Evolutionary conservation across 1,140 invertebrate genomes (phyloP).

Genomic region (Neomicropteryx cornuta): DNA sequence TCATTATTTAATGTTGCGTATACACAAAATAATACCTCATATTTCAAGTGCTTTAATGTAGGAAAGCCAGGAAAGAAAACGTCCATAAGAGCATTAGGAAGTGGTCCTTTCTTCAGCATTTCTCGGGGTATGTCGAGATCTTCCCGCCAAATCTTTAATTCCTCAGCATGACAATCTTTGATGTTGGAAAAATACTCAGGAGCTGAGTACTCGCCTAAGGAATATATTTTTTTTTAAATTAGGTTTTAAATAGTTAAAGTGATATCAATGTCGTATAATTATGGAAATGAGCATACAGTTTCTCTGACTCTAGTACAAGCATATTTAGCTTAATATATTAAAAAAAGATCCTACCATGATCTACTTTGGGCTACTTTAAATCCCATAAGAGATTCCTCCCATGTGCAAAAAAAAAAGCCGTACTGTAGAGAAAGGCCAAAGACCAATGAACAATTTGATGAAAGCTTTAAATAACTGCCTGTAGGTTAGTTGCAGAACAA

Average conservation of each 20-base stretch:
- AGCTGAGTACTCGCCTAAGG: constrained; percentile 26
- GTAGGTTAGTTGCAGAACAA: no score
- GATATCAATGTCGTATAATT: no score
- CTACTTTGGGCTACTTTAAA: no score
- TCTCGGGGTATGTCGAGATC: constrained; percentile 49
- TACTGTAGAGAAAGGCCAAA: constrained; percentile 15
- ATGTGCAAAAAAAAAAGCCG: no score
- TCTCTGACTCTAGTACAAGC: no score
- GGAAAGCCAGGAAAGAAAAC: constrained; percentile 85
- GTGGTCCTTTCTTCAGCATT: constrained; percentile 61
- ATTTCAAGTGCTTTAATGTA: constrained; percentile 71
- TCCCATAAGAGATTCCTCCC: no score
- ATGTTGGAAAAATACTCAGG: constrained; percentile 59
- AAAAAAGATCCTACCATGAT: no score
- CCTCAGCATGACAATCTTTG: constrained; percentile 42
- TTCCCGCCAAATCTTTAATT: constrained; percentile 38
- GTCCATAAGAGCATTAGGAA: constrained; percentile 55
- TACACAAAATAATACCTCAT: no score
- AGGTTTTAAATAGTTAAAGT: not conserved
- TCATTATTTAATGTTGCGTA: no score
- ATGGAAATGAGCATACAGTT: no score
- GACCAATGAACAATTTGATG: constrained; percentile 16
- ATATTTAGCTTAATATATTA: no score
- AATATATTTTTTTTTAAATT: constrained; percentile 8
- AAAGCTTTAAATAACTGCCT: no score